Evolutionary conservation across 2,888 invertebrate genomes (phyloP).

Genomic region (Anoplius nigerrimus): DNA sequence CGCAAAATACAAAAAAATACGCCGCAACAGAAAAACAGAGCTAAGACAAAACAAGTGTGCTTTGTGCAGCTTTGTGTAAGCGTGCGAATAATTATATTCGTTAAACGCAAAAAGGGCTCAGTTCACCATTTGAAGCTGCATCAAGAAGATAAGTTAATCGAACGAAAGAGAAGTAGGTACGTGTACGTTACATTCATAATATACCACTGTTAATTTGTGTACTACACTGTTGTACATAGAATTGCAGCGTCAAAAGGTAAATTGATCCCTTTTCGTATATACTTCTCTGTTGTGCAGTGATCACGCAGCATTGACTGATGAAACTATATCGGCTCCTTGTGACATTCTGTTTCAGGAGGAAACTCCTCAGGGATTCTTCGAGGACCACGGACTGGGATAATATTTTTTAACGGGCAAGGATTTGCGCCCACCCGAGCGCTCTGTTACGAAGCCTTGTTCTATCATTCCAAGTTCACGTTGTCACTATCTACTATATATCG

Average conservation of each 20-base stretch:
- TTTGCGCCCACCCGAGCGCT: conserved; percentile 16
- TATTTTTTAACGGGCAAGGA: conserved; percentile 32
- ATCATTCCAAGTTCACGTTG: conserved; percentile 41
- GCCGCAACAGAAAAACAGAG: background rate
- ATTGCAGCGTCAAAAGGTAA: conserved; percentile 70
- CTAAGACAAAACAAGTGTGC: conserved; percentile 40
- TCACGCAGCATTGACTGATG: conserved; percentile 5
- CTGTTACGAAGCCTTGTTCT: conserved; percentile 25
- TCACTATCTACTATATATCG: conserved; percentile 19
- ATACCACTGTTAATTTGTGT: conserved; percentile 53
- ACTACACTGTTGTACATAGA: conserved; percentile 48
- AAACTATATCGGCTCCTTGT: background rate
- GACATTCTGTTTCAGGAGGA: conserved; percentile 91
- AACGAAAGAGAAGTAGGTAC: conserved; percentile 68
- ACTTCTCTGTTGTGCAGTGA: conserved; percentile 2
- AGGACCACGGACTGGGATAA: conserved; percentile 92
- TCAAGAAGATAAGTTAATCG: conserved; percentile 71
- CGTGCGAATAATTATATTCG: conserved; percentile 44
- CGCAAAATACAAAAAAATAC: background rate
- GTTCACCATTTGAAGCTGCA: conserved; percentile 74
- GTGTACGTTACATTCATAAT: conserved; percentile 68
- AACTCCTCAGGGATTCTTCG: conserved; percentile 99
- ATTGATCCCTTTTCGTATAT: conserved; percentile 73
- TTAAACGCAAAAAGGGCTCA: conserved; percentile 73
- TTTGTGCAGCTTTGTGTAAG: conserved; percentile 53